A percentile compares a stretch with the other conserved stretches of the same genome.
Conservation (phyloP, 30 jellyfish, hydroid and myxozoan species). For the Euphysa ruthae region DNA sequence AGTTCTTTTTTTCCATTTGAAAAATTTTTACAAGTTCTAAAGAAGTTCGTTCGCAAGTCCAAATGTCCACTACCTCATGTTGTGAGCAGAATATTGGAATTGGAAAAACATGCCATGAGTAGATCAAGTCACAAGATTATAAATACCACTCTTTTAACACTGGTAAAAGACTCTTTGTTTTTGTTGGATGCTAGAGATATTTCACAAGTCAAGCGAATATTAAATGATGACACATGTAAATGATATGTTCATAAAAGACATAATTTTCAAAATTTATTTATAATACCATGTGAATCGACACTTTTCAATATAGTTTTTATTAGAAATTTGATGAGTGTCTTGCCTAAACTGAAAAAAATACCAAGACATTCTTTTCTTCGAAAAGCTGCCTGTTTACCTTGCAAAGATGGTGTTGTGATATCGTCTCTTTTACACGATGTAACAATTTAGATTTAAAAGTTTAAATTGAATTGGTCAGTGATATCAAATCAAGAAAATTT, state of each 20-base stretch:
- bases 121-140: not conserved
- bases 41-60: conserved; percentile 3
- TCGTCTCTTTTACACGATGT: not conserved
- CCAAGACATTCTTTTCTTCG: not conserved
- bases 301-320: not conserved
- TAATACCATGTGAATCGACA: not conserved
- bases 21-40: conserved; percentile 11
- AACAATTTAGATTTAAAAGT: not conserved
- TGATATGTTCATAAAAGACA: not conserved
- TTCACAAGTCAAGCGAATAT: not conserved
- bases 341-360: not conserved
- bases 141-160: not conserved
- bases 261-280: not conserved
- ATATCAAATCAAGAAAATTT: too few relatives aligned
- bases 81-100: not conserved
- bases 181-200: not conserved
- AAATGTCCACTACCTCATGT: conserved; percentile 15
- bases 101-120: not conserved
- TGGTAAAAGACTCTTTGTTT: not conserved
- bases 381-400: not conserved
- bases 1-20: conserved; percentile 22
- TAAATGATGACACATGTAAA: not conserved
- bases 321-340: not conserved
- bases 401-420: not conserved
- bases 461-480: too few relatives aligned